Evolutionary conservation across 2,888 invertebrate genomes (phyloP).

Genomic region (Calephelis perditalis): DNA sequence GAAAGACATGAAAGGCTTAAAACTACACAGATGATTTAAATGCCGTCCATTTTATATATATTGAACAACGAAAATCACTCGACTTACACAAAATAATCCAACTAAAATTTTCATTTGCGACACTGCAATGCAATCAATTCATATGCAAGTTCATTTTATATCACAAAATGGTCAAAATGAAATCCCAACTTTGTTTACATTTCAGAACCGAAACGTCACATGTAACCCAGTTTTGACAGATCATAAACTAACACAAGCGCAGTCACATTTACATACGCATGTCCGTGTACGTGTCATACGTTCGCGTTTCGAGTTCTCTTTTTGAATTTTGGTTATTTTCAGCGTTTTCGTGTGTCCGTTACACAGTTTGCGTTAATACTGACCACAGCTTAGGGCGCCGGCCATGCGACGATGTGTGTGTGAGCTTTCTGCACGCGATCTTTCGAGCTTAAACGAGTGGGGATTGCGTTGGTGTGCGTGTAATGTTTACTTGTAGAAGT

Average conservation of each 20-base stretch:
- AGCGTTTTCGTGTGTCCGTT: constrained; percentile 77
- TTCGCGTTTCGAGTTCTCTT: constrained; percentile 38
- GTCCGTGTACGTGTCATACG: constrained; percentile 36
- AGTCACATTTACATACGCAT: constrained; percentile 64
- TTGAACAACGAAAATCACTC: constrained; percentile 43
- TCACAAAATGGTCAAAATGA: constrained; percentile 51
- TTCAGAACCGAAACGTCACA: constrained; percentile 72
- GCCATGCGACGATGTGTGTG: constrained; percentile 64
- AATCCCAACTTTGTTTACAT: constrained; percentile 72
- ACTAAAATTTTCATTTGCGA: constrained; percentile 45
- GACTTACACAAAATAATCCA: constrained; percentile 74
- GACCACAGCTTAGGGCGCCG: constrained; percentile 78
- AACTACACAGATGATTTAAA: constrained; percentile 1
- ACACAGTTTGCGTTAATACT: constrained; percentile 77
- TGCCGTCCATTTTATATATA: constrained; percentile 14
- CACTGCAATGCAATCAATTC: constrained; percentile 64
- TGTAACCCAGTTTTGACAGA: constrained; percentile 73
- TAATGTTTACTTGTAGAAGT: constrained; percentile 65
- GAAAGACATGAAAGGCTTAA: constrained; percentile 3
- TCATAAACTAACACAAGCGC: constrained; percentile 68
- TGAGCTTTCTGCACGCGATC: constrained; percentile 77
- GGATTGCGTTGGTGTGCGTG: constrained; percentile 64
- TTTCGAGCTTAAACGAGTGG: constrained; percentile 66
- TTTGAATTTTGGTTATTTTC: constrained; percentile 64
- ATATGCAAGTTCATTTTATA: constrained; percentile 60